Conservation (phyloP, 2,888 invertebrate species). For the Pristionchus mayeri region DNA sequence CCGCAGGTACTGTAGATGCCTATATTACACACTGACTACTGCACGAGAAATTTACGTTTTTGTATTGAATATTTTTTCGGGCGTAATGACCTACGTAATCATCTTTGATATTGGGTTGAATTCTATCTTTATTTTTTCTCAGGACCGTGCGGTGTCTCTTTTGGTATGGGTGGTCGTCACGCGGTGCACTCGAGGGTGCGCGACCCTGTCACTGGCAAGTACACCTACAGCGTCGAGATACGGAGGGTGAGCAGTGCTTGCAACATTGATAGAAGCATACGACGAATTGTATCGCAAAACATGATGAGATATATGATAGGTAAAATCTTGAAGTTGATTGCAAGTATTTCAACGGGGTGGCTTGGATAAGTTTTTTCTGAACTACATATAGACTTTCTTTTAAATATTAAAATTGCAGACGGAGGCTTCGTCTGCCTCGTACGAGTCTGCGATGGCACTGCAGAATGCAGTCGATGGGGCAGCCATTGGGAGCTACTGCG, state of each 20-base stretch:
- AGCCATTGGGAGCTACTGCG: not conserved
- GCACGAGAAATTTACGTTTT: too few relatives aligned
- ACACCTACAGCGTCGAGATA: slow-evolving; percentile 40
- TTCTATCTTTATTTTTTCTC: not conserved
- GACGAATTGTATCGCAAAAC: not conserved
- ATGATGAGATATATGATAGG: too few relatives aligned
- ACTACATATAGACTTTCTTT: not conserved
- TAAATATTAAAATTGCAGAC: slow-evolving; percentile 28
- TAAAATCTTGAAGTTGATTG: too few relatives aligned
- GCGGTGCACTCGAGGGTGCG: slow-evolving; percentile 42
- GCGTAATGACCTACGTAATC: not conserved
- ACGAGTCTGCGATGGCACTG: slow-evolving; percentile 47
- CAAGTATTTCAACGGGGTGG: too few relatives aligned
- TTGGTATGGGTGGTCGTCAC: slow-evolving; percentile 43
- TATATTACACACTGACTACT: too few relatives aligned
- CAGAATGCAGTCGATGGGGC: slow-evolving; percentile 47
- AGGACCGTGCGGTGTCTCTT: slow-evolving; percentile 47
- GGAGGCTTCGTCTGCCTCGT: slow-evolving; percentile 31
- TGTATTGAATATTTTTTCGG: not conserved
- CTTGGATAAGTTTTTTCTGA: not conserved
- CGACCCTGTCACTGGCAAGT: slow-evolving; percentile 31
- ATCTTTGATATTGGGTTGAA: too few relatives aligned
- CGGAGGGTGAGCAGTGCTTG: slow-evolving; percentile 35
- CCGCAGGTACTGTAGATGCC: slow-evolving; percentile 44
- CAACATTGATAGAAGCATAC: too few relatives aligned